Conservation (phyloP, 2,797 vertebrate species). For the Thripadectes ignobilis region DNA sequence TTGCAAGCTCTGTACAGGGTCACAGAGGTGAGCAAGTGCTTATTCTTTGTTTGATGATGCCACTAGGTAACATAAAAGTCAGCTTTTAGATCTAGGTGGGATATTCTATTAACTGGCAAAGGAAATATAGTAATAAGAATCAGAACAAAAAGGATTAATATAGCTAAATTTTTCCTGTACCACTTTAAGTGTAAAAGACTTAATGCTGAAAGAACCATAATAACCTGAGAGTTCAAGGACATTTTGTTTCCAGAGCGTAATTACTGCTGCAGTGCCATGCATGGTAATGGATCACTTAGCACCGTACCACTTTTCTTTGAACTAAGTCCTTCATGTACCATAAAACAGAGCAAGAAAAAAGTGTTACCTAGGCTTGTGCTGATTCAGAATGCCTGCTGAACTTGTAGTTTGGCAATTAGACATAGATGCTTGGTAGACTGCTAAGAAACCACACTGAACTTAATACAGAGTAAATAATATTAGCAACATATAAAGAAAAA, state of each 20-base stretch:
- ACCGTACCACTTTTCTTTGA: not conserved
- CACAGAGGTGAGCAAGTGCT: not conserved
- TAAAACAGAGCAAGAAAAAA: not conserved
- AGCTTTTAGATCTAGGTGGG: not conserved
- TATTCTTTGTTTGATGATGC: not conserved
- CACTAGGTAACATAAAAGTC: not conserved
- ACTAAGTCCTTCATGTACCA: not conserved
- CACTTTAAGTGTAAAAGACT: not conserved
- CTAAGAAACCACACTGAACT: not conserved
- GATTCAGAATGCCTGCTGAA: not conserved
- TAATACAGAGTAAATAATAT: not conserved
- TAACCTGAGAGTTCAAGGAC: constrained; percentile 19
- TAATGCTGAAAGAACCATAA: not conserved
- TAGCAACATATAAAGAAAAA: not conserved
- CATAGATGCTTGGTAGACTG: not conserved
- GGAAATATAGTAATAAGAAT: not conserved
- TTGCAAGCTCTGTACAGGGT: not conserved
- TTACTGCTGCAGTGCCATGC: not conserved
- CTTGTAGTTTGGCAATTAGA: not conserved
- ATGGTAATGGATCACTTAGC: constrained; percentile 23
- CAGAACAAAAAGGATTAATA: not conserved
- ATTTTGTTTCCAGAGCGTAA: constrained; percentile 8
- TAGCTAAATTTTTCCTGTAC: not conserved
- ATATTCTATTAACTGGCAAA: not conserved
- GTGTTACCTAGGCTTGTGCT: not conserved